phyloP scores from a whole-genome alignment of 2,888 invertebrate genomes.

The Mechanitis mazaeus region DNA sequence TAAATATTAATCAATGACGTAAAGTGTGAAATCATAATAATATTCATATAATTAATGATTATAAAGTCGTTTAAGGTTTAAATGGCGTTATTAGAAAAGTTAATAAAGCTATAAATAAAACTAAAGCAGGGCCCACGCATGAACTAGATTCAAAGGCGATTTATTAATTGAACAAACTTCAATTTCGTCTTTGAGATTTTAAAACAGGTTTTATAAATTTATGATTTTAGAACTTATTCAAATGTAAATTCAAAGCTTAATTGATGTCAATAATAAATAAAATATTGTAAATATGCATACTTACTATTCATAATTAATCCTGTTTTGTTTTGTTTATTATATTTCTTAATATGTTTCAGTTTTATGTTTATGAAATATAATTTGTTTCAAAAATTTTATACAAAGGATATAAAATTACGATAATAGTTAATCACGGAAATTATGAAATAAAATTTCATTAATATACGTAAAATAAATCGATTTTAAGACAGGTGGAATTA shows the following conservation, averaged over 20 bases:
- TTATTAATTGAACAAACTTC: constrained; percentile 14
- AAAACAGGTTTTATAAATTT: constrained; percentile 39
- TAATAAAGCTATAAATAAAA: constrained; percentile 23
- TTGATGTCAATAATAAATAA: constrained; percentile 62
- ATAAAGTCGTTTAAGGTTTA: neutral
- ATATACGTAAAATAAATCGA: constrained; percentile 21
- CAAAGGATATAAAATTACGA: no score
- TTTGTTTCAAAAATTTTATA: no score
- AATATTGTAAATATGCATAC: constrained; percentile 32
- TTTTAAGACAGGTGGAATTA: constrained; percentile 28
- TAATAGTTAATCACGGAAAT: no score
- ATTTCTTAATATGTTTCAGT: no score
- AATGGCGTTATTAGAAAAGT: constrained; percentile 14
- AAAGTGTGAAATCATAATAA: neutral
- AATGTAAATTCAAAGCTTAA: constrained; percentile 61
- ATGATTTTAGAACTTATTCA: constrained; percentile 56
- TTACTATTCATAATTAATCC: no score
- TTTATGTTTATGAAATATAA: no score
- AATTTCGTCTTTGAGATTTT: constrained; percentile 1
- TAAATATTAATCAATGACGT: neutral
- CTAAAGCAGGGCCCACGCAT: constrained; percentile 15
- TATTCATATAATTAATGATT: constrained; percentile 2
- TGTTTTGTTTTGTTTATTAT: no score
- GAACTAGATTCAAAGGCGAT: constrained; percentile 10
- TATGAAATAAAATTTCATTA: constrained; percentile 10